phyloP scores from a whole-genome alignment of 2,113 vertebrate species.

The Podocnemis expansa region DNA sequence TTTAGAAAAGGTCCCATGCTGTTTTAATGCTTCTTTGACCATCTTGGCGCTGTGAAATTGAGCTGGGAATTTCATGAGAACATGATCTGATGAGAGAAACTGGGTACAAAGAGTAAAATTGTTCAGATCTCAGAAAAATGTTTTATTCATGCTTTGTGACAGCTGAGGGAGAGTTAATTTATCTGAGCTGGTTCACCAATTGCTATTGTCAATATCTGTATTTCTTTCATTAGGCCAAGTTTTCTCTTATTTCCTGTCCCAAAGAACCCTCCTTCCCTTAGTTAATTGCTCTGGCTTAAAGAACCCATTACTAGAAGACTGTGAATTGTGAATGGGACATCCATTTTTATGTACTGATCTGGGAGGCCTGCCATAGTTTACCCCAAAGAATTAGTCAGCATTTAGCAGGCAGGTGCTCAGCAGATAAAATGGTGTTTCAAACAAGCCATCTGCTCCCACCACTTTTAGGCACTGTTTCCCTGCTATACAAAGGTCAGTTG shows the following conservation, averaged over 20 bases:
- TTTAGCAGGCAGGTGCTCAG: accelerated
- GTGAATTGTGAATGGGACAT: background rate
- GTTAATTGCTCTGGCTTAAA: background rate
- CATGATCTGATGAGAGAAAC: no score
- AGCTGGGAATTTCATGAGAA: no score
- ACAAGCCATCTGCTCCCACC: background rate
- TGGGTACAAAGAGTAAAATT: no score
- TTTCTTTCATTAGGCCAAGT: background rate
- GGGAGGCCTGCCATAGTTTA: background rate
- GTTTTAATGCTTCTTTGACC: no score
- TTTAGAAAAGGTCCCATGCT: no score
- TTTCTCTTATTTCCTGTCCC: background rate
- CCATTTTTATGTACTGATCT: background rate
- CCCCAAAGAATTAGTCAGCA: accelerated
- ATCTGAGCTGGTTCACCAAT: background rate
- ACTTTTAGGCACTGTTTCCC: accelerated
- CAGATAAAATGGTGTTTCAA: accelerated
- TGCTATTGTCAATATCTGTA: background rate
- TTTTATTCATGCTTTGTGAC: no score
- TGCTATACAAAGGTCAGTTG: conserved; percentile 51
- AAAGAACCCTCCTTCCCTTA: background rate
- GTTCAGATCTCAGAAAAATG: no score
- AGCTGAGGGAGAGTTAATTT: background rate
- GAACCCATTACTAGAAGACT: background rate
- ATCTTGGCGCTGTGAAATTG: no score